Evolutionary conservation across 2,113 vertebrate species (phyloP).

Genomic region (Columba livia): DNA sequence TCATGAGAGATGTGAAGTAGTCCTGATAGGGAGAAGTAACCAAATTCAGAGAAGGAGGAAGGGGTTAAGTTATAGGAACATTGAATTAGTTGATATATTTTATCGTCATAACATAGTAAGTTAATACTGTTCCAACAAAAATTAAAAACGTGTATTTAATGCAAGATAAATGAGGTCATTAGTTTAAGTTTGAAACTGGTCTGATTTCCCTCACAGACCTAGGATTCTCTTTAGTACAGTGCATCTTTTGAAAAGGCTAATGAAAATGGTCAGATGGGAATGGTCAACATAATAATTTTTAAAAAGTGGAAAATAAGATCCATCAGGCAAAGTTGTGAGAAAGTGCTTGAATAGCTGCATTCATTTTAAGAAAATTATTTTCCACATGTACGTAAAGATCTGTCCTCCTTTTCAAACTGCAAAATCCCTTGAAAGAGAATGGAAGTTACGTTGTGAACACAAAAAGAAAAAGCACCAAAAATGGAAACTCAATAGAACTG

Average conservation of each 20-base stretch:
- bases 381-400: background rate
- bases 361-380: constrained; percentile 33
- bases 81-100: background rate
- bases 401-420: background rate
- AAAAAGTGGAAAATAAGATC: background rate
- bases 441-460: background rate
- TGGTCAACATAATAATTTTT: background rate
- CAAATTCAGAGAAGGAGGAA: constrained; percentile 3
- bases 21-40: background rate
- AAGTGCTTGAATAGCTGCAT: background rate
- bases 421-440: background rate
- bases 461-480: background rate
- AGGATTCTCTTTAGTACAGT: constrained; percentile 14
- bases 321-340: background rate
- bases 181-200: constrained; percentile 37
- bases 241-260: constrained; percentile 3
- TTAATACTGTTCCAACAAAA: constrained; percentile 45
- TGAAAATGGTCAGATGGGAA: background rate
- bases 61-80: constrained; percentile 11
- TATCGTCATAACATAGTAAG: background rate
- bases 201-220: constrained; percentile 21
- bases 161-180: constrained; percentile 54
- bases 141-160: constrained; percentile 29
- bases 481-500: background rate
- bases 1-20: background rate